These are phyloP conservation scores for Panonychus citri DNA, from an alignment of 1,140 invertebrate genomes.

Conservation along the genomic window DNA sequence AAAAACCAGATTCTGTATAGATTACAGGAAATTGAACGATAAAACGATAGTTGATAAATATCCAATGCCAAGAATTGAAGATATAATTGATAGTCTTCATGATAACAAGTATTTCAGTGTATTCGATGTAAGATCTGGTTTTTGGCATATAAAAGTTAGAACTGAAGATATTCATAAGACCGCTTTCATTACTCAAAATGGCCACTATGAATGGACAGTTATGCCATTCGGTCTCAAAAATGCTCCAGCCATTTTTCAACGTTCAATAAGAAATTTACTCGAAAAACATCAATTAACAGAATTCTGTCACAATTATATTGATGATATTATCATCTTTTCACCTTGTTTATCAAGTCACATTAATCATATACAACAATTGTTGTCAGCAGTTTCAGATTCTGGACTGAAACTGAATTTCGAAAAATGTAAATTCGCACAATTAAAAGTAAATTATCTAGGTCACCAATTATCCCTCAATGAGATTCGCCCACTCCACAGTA, in stretches of 20 bases:
- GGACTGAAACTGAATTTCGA: slow-evolving; percentile 4
- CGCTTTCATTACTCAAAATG: slow-evolving; percentile 6
- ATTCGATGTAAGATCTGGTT: slow-evolving; percentile 16
- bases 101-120: slow-evolving; percentile 5
- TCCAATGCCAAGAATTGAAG: neutral
- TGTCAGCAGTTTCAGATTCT: neutral
- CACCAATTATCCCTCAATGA: slow-evolving; percentile 14
- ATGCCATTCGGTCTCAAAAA: slow-evolving; percentile 26
- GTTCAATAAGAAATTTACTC: slow-evolving; percentile 16
- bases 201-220: slow-evolving; percentile 8
- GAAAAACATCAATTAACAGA: neutral
- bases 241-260: slow-evolving; percentile 21
- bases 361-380: neutral
- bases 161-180: slow-evolving; percentile 16
- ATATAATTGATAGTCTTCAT: neutral
- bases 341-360: slow-evolving; percentile 9
- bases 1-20: slow-evolving; percentile 4
- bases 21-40: slow-evolving; percentile 1
- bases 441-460: slow-evolving; percentile 9
- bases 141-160: slow-evolving; percentile 19
- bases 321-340: slow-evolving; percentile 22
- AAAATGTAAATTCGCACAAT: slow-evolving; percentile 9
- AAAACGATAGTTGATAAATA: slow-evolving; percentile 1
- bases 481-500: slow-evolving; percentile 18
- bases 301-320: slow-evolving; percentile 19